Conservation (phyloP, 2,113 vertebrate species). For the Oreotrochilus melanogaster region DNA sequence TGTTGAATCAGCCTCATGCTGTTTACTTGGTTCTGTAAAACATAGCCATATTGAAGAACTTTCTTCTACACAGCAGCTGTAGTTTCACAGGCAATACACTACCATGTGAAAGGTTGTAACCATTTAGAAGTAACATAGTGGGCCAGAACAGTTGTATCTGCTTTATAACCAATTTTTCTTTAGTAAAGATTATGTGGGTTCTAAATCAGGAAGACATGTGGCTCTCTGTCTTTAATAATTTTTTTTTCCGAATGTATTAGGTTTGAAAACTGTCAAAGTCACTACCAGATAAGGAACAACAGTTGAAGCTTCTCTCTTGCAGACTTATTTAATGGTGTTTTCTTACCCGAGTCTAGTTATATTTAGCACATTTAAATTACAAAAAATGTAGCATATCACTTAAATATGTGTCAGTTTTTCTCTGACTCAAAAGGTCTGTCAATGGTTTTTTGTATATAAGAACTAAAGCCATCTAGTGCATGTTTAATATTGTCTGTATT, state of each 20-base stretch:
- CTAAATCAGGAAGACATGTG: not conserved
- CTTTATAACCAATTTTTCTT: not conserved
- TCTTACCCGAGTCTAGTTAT: not conserved
- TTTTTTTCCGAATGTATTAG: not conserved
- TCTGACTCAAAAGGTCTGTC: not conserved
- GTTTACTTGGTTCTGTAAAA: not conserved
- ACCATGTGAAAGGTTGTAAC: not conserved
- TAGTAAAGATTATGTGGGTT: not conserved
- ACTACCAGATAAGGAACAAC: not conserved
- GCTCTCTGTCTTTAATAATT: not conserved
- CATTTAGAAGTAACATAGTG: not conserved
- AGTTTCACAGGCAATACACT: not conserved
- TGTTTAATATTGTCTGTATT: not conserved
- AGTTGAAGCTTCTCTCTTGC: not conserved
- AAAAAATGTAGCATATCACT: not conserved
- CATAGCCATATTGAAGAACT: not conserved
- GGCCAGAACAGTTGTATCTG: not conserved
- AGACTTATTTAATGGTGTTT: not conserved
- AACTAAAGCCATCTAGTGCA: not conserved
- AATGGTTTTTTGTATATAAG: not conserved
- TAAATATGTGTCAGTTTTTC: not conserved
- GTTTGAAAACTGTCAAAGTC: not conserved
- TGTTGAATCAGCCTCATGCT: not conserved
- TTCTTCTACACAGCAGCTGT: not conserved
- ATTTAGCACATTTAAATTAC: not conserved